Evolutionary conservation across 2,113 vertebrate species (phyloP), one percentile per base, ranked within the genome.

Genomic region (Zosterops lateralis): DNA sequence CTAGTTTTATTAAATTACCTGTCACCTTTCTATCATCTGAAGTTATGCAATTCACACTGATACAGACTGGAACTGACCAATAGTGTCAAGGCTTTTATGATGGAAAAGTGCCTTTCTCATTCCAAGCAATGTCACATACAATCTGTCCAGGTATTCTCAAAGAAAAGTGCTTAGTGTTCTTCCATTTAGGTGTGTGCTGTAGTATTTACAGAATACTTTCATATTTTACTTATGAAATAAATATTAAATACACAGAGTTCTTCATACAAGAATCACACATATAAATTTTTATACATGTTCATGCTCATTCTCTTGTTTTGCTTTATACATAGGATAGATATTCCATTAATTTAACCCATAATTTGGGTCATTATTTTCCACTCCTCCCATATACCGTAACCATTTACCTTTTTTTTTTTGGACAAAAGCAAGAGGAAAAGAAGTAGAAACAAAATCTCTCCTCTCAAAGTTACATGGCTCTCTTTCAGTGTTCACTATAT

Each of bases 401-500:
- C 1, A 17, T 24, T 71, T 73, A 17, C 2, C 4, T 4, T 24
- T 31, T 29, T 44, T 65, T 34, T 56, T 58, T 50, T 60, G 1
- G 1, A 26, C 13, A 68, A 73, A 88, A 61, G 5, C 0, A 5
- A 70, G 38, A 48, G 2, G 1, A 64, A 67, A 68, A 83, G 10
- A 16, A 28, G 3, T 9, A 42, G 38, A 54, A 34, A 50, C 2
- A 1, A 92, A 84, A 74, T 45, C 7, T 83, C 53, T 79, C 15
- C 29, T 71, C 1, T 68, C 0, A 0, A n/a, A 64, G 18, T 64
- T 53, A 42, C 12, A 16, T n/a, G 56, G 3, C 4, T 61, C 15
- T 77, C 40, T 84, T 64, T 71, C 64, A 38, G 25, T 60, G 26
- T 70, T 78, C 2, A 3, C 10, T 83, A 38, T 48, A 50, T 47